phyloP scores from a whole-genome alignment of 2,888 invertebrate species.

The Nomada ruficornis region DNA sequence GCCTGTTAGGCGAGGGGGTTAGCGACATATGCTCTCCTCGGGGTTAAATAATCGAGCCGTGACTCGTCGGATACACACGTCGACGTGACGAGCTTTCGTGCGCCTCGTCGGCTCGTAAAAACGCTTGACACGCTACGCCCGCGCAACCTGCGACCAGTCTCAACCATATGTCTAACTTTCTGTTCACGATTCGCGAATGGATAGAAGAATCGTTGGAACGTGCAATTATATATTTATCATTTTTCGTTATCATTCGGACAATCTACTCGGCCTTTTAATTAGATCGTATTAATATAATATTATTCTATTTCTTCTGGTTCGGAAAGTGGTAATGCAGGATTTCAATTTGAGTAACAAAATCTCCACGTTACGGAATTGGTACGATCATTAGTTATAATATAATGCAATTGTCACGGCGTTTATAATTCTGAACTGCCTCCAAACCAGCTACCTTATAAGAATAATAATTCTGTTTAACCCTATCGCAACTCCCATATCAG shows the following conservation, averaged over 20 bases:
- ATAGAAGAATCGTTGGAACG: background rate
- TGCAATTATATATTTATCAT: background rate
- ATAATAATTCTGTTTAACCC: too few species aligned
- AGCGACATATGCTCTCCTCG: constrained; percentile 67
- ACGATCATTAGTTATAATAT: too few species aligned
- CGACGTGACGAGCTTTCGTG: constrained; percentile 71
- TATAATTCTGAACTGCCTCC: too few species aligned
- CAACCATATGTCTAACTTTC: constrained; percentile 48
- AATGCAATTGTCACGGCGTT: too few species aligned
- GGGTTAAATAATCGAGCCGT: constrained; percentile 73
- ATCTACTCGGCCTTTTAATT: too few species aligned
- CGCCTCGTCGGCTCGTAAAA: constrained; percentile 67
- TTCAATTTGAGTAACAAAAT: too few species aligned
- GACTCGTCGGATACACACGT: constrained; percentile 46
- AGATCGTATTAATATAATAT: too few species aligned
- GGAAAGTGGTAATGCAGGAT: too few species aligned
- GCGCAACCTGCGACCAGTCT: constrained; percentile 15
- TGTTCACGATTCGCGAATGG: constrained; percentile 12
- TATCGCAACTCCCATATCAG: too few species aligned
- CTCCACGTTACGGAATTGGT: too few species aligned
- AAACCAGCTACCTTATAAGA: too few species aligned
- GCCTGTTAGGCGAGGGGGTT: constrained; percentile 21
- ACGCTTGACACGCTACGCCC: constrained; percentile 60
- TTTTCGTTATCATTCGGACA: background rate
- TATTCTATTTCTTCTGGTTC: too few species aligned